Percentiles rank a stretch among this genome's conserved stretches.
Evolutionary conservation across 2,888 invertebrate genomes (phyloP).

Genomic region (Trachelus iudaicus): DNA sequence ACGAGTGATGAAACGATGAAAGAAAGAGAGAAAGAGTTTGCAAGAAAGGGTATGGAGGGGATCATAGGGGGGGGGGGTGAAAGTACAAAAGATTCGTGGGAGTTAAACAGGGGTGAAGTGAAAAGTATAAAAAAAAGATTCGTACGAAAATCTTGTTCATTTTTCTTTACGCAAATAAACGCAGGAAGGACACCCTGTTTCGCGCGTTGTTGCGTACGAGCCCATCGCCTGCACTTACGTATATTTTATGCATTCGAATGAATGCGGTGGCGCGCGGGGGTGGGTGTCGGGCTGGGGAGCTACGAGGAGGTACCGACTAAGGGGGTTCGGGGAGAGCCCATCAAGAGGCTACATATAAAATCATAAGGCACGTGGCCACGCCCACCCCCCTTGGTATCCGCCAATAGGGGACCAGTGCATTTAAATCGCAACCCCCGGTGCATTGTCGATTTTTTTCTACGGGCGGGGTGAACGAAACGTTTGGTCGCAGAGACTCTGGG

Average conservation of each 20-base stretch:
- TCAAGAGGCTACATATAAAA: constrained; percentile 62
- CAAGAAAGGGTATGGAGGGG: too few species aligned
- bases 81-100: not conserved
- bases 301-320: constrained; percentile 24
- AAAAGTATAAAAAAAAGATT: constrained; percentile 24
- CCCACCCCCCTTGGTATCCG: constrained; percentile 56
- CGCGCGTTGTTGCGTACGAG: not conserved
- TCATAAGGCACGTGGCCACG: constrained; percentile 62
- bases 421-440: constrained; percentile 61
- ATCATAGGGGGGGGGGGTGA: not conserved
- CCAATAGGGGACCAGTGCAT: constrained; percentile 61
- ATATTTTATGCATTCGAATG: constrained; percentile 51
- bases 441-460: constrained; percentile 54
- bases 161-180: constrained; percentile 27
- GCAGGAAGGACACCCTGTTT: constrained; percentile 25
- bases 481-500: constrained; percentile 17
- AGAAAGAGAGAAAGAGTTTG: not conserved
- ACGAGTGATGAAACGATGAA: not conserved
- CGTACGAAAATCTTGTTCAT: constrained; percentile 52
- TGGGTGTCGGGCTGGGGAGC: constrained; percentile 14
- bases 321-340: constrained; percentile 36
- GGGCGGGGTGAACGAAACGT: constrained; percentile 45
- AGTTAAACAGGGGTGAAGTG: constrained; percentile 1
- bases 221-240: constrained; percentile 6
- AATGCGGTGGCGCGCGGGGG: constrained; percentile 26